A percentile compares a stretch with the other conserved stretches of the same genome.
Conservation (phyloP, 2,113 vertebrate species). For the Opisthocomus hoazin region DNA sequence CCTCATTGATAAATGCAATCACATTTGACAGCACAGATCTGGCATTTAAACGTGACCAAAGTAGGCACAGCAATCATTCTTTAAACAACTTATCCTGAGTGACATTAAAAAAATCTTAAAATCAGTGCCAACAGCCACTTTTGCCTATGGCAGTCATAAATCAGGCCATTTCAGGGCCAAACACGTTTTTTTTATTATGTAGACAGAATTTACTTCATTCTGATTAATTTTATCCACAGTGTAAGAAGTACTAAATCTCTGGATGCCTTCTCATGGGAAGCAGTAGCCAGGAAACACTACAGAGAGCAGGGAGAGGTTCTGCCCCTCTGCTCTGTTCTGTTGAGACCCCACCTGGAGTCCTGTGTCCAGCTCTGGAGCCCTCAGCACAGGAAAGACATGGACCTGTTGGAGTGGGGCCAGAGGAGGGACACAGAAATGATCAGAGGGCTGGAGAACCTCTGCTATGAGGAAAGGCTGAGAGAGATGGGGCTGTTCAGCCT, state of each 20-base stretch:
- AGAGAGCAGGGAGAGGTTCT: too few species aligned
- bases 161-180: not conserved
- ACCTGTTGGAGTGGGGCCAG: too few species aligned
- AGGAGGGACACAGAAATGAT: too few species aligned
- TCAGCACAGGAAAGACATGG: too few species aligned
- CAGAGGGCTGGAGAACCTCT: too few species aligned
- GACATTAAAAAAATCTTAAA: not conserved
- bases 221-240: not conserved
- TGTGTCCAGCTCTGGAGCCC: too few species aligned
- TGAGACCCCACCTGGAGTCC: too few species aligned
- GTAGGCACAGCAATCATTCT: not conserved
- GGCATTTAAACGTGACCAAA: slow-evolving; percentile 40
- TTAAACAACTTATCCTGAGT: slow-evolving; percentile 3
- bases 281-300: not conserved
- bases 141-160: not conserved
- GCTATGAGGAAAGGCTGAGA: too few species aligned
- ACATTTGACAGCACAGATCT: slow-evolving; percentile 24
- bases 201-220: not conserved
- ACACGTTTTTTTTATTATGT: not conserved
- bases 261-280: not conserved
- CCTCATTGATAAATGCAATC: slow-evolving; percentile 43
- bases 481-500: too few species aligned
- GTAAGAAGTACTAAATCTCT: not conserved
- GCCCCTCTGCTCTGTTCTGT: too few species aligned
- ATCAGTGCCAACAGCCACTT: not conserved